These are phyloP conservation scores for Malurus leucopterus DNA, from an alignment of 2,797 vertebrate species.

Conservation along the genomic window DNA sequence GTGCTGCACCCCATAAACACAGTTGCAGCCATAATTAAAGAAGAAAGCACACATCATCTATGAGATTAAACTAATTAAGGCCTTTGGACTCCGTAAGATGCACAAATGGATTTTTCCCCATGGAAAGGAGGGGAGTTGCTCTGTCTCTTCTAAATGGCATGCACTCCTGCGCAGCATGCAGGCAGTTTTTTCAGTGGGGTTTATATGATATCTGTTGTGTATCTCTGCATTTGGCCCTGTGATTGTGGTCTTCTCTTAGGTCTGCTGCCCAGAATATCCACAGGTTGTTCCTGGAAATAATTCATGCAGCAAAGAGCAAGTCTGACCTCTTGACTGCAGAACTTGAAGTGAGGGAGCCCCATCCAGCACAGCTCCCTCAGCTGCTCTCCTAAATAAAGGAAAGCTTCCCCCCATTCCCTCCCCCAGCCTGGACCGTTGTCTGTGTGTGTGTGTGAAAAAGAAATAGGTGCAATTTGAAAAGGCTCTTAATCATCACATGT, in stretches of 20 bases:
- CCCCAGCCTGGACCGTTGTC: too few relatives aligned
- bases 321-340: background rate
- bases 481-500: rapidly evolving
- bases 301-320: background rate
- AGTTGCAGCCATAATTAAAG: background rate
- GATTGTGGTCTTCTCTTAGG: background rate
- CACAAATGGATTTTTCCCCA: background rate
- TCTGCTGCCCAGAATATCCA: background rate
- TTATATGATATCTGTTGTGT: background rate
- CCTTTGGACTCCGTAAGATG: rapidly evolving
- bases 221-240: background rate
- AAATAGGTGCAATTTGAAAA: background rate
- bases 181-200: background rate
- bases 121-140: background rate
- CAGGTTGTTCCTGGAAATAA: background rate
- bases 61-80: background rate
- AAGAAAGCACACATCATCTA: background rate
- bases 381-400: background rate
- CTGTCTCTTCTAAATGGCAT: background rate
- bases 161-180: rapidly evolving
- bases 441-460: background rate
- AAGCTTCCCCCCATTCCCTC: background rate
- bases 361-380: background rate
- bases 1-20: background rate
- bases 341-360: rapidly evolving